Evolutionary conservation across 2,888 invertebrate genomes (phyloP).

Genomic region (Oscheius sp.): DNA sequence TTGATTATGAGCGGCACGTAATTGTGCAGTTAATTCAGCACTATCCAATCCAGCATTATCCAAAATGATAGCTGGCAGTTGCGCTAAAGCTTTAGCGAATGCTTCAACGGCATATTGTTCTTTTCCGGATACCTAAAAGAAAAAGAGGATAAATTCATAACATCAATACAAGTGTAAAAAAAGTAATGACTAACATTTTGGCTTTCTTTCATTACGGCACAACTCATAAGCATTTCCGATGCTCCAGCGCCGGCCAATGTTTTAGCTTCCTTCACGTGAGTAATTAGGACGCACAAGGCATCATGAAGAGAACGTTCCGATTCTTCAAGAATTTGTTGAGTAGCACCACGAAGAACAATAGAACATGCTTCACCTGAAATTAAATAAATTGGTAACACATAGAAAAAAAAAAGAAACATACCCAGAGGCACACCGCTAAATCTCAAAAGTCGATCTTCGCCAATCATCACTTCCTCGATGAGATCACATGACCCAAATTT

Average conservation of each 20-base stretch:
- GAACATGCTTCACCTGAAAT: slow-evolving; percentile 95
- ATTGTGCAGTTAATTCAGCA: slow-evolving; percentile 89
- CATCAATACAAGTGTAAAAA: neutral
- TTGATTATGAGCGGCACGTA: slow-evolving; percentile 89
- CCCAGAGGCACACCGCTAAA: slow-evolving; percentile 78
- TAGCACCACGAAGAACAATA: slow-evolving; percentile 94
- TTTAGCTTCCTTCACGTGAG: slow-evolving; percentile 92
- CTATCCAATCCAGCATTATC: slow-evolving; percentile 99
- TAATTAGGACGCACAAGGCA: slow-evolving; percentile 93
- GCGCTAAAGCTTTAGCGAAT: slow-evolving; percentile 85
- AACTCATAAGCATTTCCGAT: slow-evolving; percentile 96
- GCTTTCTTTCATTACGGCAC: slow-evolving; percentile 80
- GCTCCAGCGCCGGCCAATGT: slow-evolving; percentile 83
- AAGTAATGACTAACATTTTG: slow-evolving; percentile 52
- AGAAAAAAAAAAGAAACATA: neutral
- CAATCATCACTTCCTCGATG: slow-evolving; percentile 98
- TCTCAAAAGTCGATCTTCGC: slow-evolving; percentile 92
- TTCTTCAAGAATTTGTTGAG: slow-evolving; percentile 97
- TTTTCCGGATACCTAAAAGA: slow-evolving; percentile 82
- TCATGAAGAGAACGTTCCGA: slow-evolving; percentile 98
- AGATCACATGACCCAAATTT: slow-evolving; percentile 92
- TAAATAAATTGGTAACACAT: neutral
- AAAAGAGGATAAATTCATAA: slow-evolving; percentile 10
- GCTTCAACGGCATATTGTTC: slow-evolving; percentile 97
- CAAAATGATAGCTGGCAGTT: slow-evolving; percentile 91